Conservation (phyloP, 2,888 invertebrate genomes). For the Pegoplata infirma region DNA sequence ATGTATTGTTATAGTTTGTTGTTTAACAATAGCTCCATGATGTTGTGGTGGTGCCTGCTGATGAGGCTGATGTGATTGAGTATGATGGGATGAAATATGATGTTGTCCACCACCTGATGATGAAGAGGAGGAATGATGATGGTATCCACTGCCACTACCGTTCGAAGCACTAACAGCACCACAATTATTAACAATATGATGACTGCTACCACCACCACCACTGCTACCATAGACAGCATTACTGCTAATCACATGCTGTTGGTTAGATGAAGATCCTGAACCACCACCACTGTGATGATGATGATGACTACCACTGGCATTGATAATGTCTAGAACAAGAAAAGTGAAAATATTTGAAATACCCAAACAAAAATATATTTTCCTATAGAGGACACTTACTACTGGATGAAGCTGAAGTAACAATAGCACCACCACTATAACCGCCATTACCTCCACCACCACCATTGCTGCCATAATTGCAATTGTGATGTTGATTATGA, state of each 20-base stretch:
- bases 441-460: slow-evolving; percentile 62
- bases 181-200: slow-evolving; percentile 71
- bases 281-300: slow-evolving; percentile 68
- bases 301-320: slow-evolving; percentile 68
- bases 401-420: slow-evolving; percentile 70
- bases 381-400: slow-evolving; percentile 68
- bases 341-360: neutral
- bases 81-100: slow-evolving; percentile 64
- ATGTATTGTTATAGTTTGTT: slow-evolving; percentile 94
- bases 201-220: slow-evolving; percentile 67
- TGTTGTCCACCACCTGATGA: slow-evolving; percentile 63
- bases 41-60: slow-evolving; percentile 64
- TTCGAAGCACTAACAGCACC: slow-evolving; percentile 60
- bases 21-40: slow-evolving; percentile 72
- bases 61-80: slow-evolving; percentile 53
- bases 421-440: slow-evolving; percentile 65
- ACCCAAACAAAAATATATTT: too few species aligned
- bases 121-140: slow-evolving; percentile 68
- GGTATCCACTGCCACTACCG: slow-evolving; percentile 65
- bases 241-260: slow-evolving; percentile 69
- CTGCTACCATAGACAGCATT: slow-evolving; percentile 68
- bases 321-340: slow-evolving; percentile 71
- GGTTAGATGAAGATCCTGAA: slow-evolving; percentile 67
- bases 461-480: slow-evolving; percentile 72
- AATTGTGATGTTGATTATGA: slow-evolving; percentile 76